A percentile compares a stretch with the other conserved stretches of the same genome.
Conservation (phyloP, 1,140 invertebrate species). For the Elymnias hypermnestra region DNA sequence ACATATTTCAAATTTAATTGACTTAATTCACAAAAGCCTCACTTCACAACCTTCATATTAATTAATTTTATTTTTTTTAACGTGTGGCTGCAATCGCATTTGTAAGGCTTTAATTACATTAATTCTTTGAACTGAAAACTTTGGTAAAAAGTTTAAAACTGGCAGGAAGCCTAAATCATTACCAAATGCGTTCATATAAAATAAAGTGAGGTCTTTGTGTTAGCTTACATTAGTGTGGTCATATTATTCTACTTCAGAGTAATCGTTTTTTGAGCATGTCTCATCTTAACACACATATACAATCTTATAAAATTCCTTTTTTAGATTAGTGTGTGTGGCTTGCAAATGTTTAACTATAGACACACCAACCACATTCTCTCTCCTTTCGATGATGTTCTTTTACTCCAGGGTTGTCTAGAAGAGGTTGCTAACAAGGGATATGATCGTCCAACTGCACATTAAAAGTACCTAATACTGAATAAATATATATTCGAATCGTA, state of each 20-base stretch:
- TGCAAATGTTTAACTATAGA: too few relatives aligned
- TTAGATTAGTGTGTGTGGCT: too few relatives aligned
- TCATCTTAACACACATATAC: too few relatives aligned
- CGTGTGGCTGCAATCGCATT: constrained; percentile 13
- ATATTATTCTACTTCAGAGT: neutral
- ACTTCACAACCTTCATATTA: constrained; percentile 9
- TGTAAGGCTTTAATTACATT: constrained; percentile 44
- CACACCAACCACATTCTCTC: too few relatives aligned
- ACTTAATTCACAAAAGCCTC: constrained; percentile 6
- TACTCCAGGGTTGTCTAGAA: too few relatives aligned
- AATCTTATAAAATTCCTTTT: too few relatives aligned
- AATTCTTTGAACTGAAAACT: constrained; percentile 49
- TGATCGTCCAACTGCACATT: too few relatives aligned
- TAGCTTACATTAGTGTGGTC: neutral
- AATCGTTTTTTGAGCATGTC: too few relatives aligned
- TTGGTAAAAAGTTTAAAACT: constrained; percentile 36
- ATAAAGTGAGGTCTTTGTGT: constrained; percentile 27
- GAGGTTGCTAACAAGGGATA: too few relatives aligned
- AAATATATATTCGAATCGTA: too few relatives aligned
- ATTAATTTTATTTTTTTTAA: constrained; percentile 13
- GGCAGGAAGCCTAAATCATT: constrained; percentile 58
- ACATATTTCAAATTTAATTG: constrained; percentile 6
- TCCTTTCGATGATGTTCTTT: too few relatives aligned
- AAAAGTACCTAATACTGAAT: too few relatives aligned
- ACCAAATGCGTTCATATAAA: constrained; percentile 50